Conservation (phyloP, 2,888 invertebrate species). For the Calliopum simillimum region DNA sequence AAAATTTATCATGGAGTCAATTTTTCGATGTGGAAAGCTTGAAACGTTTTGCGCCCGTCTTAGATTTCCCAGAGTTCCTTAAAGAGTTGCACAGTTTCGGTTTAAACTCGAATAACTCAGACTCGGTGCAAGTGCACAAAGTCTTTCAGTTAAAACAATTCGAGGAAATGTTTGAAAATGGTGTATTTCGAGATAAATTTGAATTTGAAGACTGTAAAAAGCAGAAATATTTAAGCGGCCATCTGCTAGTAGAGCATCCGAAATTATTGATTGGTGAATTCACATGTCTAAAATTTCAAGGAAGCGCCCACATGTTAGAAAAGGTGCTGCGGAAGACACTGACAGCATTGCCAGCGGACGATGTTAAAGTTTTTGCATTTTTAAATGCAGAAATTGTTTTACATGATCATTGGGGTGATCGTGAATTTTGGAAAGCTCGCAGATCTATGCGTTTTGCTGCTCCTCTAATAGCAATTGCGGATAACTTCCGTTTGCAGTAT, state of each 20-base stretch:
- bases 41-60: constrained; percentile 77
- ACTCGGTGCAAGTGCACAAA: constrained; percentile 73
- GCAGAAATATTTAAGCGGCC: constrained; percentile 51
- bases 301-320: constrained; percentile 75
- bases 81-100: constrained; percentile 69
- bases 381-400: constrained; percentile 85
- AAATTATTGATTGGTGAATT: constrained; percentile 73
- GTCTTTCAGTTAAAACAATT: constrained; percentile 88
- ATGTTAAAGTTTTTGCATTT: constrained; percentile 54
- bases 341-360: constrained; percentile 45
- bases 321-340: constrained; percentile 69
- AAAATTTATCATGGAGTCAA: constrained; percentile 79
- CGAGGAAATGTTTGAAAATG: constrained; percentile 84
- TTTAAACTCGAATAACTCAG: constrained; percentile 29
- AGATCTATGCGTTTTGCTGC: constrained; percentile 92
- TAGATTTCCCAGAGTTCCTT: constrained; percentile 87
- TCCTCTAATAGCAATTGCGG: constrained; percentile 75
- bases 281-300: constrained; percentile 86
- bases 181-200: constrained; percentile 86
- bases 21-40: constrained; percentile 90
- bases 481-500: constrained; percentile 72
- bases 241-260: constrained; percentile 79
- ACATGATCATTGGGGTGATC: constrained; percentile 88
- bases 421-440: constrained; percentile 85
- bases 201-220: constrained; percentile 75